Percentiles rank a stretch among this genome's conserved stretches.
phyloP scores from a whole-genome alignment of 2,888 invertebrate species.

The Boloria euphrosyne region DNA sequence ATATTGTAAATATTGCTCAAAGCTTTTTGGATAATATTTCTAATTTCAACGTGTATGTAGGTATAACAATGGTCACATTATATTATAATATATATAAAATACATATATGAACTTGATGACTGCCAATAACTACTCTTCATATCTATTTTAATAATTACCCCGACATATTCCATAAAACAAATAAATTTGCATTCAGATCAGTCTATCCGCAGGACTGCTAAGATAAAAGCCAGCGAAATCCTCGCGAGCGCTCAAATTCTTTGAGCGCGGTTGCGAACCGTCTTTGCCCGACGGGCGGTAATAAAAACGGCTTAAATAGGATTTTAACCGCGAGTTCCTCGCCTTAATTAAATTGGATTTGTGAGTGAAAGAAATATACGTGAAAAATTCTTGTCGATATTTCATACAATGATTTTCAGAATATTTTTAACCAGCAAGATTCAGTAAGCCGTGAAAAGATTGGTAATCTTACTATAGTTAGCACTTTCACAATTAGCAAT shows the following conservation, averaged over 20 bases:
- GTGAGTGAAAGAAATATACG: slow-evolving; percentile 80
- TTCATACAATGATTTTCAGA: slow-evolving; percentile 72
- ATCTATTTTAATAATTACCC: slow-evolving; percentile 33
- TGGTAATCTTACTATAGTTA: slow-evolving; percentile 10
- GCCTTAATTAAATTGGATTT: slow-evolving; percentile 83
- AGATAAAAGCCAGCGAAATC: slow-evolving; percentile 76
- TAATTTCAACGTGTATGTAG: too few species aligned
- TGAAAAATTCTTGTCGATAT: slow-evolving; percentile 80
- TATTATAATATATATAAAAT: too few species aligned
- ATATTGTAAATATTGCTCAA: slow-evolving; percentile 4
- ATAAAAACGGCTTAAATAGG: slow-evolving; percentile 83
- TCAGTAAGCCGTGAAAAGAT: slow-evolving; percentile 43
- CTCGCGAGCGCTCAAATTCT: slow-evolving; percentile 76
- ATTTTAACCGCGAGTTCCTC: slow-evolving; percentile 81
- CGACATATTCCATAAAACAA: slow-evolving; percentile 45
- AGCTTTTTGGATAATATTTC: not conserved
- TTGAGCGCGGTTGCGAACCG: slow-evolving; percentile 74
- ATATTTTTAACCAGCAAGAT: slow-evolving; percentile 70
- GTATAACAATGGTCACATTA: too few species aligned
- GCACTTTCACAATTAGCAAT: slow-evolving; percentile 38
- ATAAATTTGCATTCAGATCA: slow-evolving; percentile 73
- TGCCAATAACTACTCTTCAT: too few species aligned
- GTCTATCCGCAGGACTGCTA: slow-evolving; percentile 64
- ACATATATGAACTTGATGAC: too few species aligned
- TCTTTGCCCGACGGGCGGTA: slow-evolving; percentile 80